A percentile compares a stretch with the other conserved stretches of the same genome.
phyloP scores from a whole-genome alignment of 2,113 vertebrate genomes.

The Anthoscopus minutus region DNA sequence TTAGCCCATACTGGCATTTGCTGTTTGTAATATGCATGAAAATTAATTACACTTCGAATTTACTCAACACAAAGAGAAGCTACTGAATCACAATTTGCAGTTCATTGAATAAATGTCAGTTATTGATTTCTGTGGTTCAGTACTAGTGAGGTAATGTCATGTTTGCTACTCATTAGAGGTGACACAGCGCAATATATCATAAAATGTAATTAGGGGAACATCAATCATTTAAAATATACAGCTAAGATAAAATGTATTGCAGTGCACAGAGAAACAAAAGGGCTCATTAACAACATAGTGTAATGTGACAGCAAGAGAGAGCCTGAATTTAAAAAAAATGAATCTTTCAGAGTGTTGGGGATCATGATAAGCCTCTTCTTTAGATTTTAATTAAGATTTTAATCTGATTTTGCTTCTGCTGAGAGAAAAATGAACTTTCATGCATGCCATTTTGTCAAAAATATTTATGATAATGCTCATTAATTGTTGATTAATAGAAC shows the following conservation, averaged over 20 bases:
- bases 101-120: slow-evolving; percentile 71
- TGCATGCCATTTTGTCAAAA: slow-evolving; percentile 11
- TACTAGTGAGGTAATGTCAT: slow-evolving; percentile 46
- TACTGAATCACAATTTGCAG: slow-evolving; percentile 70
- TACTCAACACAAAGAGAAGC: slow-evolving; percentile 67
- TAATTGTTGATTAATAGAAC: slow-evolving; percentile 16
- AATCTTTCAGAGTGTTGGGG: slow-evolving; percentile 1
- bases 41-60: slow-evolving; percentile 67
- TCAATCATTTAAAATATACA: slow-evolving; percentile 46
- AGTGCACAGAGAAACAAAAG: slow-evolving; percentile 20
- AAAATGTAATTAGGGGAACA: slow-evolving; percentile 61
- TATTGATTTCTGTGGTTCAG: slow-evolving; percentile 63
- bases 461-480: slow-evolving; percentile 9
- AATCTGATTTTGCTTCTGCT: slow-evolving; percentile 30
- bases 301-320: slow-evolving; percentile 30
- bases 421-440: slow-evolving; percentile 22
- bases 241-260: slow-evolving; percentile 63
- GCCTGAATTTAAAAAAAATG: slow-evolving; percentile 21
- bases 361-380: slow-evolving; percentile 28
- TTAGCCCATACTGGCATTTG: background rate
- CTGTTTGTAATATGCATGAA: slow-evolving; percentile 42
- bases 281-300: slow-evolving; percentile 51
- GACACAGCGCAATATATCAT: slow-evolving; percentile 33
- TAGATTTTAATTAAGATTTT: slow-evolving; percentile 56
- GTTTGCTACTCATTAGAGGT: slow-evolving; percentile 61